Percentiles rank a stretch among this genome's conserved stretches.
These are phyloP conservation scores for Musca vetustissima DNA, from an alignment of 1,140 invertebrate species.

Conservation along the genomic window DNA sequence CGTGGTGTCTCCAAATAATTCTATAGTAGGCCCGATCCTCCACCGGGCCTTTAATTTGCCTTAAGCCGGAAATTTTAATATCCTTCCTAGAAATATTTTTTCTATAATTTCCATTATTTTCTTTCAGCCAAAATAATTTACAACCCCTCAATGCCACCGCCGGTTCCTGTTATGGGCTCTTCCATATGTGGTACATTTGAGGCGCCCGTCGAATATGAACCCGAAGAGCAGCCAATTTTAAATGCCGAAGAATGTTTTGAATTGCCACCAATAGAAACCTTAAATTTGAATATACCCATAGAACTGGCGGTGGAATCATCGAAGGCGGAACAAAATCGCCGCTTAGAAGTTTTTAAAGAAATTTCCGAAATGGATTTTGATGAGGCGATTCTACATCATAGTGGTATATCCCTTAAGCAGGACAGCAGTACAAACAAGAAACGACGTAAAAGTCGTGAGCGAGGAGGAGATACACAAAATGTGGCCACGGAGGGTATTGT, in stretches of 20 bases:
- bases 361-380: conserved; percentile 53
- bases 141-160: conserved; percentile 49
- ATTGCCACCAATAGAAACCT: conserved; percentile 54
- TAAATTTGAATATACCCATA: conserved; percentile 55
- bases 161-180: conserved; percentile 41
- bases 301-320: conserved; percentile 54
- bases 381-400: conserved; percentile 45
- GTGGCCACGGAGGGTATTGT: conserved; percentile 41
- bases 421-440: conserved; percentile 19
- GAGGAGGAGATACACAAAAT: not conserved
- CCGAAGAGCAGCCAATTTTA: conserved; percentile 42
- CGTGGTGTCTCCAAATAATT: too few relatives aligned
- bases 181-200: conserved; percentile 33
- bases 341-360: conserved; percentile 50
- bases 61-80: not conserved
- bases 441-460: conserved; percentile 20
- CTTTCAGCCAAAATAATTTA: conserved; percentile 44
- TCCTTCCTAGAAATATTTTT: not conserved
- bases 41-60: too few relatives aligned
- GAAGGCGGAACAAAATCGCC: conserved; percentile 45
- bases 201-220: conserved; percentile 41
- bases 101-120: not conserved
- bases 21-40: too few relatives aligned
- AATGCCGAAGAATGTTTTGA: conserved; percentile 62
- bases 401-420: conserved; percentile 25